Evolutionary conservation across 2,888 invertebrate genomes (phyloP), one percentile per base, ranked within the genome.

Genomic region (Kryphioiulus occultus): DNA sequence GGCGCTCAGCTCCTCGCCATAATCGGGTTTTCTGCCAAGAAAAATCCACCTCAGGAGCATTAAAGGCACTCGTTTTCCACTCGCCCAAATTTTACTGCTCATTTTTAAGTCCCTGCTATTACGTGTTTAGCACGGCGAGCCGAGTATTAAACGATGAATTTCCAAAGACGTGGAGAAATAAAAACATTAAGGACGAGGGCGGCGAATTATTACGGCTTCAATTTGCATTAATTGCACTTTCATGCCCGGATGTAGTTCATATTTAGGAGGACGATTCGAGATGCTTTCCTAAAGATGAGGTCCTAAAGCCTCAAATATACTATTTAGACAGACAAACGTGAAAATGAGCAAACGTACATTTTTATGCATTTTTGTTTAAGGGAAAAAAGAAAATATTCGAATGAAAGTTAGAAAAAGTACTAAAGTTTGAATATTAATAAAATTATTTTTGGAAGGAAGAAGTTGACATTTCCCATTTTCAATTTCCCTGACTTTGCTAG

Each of bases 181-280:
- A 78, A 78, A 78, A 78, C 78, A 78, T 78, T 78, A 78, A 78
- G 30, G 78, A 78, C 26, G 30, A 78, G 78, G 30, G 78, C 78
- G 78, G 78, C 78, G 78, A 78, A 78, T 78, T 78, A 78, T 78
- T 78, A 78, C 78, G 30, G 78, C 78, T 78, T 78, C 78, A 78
- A 78, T 78, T 78, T 78, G 78, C 78, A 78, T 78, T 78, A 78
- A 78, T 78, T 78, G 78, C 78, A 78, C 30, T 78, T 78, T 78
- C 78, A 78, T 78, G 30, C 78, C 78, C 78, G 78, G 26, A 78
- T 78, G 78, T 12, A 10, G 78, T 30, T 78, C 78, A 78, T 78
- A 78, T 78, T 78, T 78, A 30, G 15, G 30, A 78, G n/a, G 59
- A 68, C 22, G 9, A 68, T 68, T 68, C 22, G 59, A 68, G 5